phyloP scores from a whole-genome alignment of 2,113 vertebrate species.

The Saguinus midas region DNA sequence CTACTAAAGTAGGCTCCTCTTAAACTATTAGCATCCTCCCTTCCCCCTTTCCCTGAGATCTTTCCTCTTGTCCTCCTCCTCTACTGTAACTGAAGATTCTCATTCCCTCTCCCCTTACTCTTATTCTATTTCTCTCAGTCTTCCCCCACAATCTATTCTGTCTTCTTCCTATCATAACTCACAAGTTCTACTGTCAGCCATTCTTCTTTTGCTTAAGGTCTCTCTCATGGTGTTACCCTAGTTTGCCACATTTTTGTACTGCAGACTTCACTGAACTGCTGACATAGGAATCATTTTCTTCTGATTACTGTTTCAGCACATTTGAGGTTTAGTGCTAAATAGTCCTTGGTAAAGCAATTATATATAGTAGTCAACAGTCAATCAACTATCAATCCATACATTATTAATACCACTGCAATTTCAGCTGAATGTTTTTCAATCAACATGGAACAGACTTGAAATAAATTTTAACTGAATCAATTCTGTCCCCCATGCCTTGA shows the following conservation, averaged over 20 bases:
- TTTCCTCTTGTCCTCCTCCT: neutral
- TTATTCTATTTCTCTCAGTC: neutral
- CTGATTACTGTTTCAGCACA: neutral
- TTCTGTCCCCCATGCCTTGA: neutral
- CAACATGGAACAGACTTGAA: neutral
- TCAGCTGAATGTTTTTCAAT: neutral
- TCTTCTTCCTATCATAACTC: conserved; percentile 3
- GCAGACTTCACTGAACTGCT: conserved; percentile 5
- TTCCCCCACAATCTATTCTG: neutral
- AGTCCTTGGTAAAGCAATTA: neutral
- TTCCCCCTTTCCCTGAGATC: neutral
- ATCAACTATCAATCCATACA: neutral
- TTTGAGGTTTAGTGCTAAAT: neutral
- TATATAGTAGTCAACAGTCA: neutral
- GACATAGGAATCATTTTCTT: conserved; percentile 32
- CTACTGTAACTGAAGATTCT: conserved; percentile 27
- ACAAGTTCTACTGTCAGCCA: neutral
- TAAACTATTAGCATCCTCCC: neutral
- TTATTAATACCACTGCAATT: neutral
- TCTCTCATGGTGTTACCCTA: neutral
- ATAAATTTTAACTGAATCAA: neutral
- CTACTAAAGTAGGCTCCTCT: neutral
- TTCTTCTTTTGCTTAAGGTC: neutral
- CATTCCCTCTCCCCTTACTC: neutral
- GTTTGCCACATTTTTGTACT: neutral